Percentiles rank a stretch among this genome's conserved stretches.
These are phyloP conservation scores for Tetragnatha montana DNA, from an alignment of 2,888 invertebrate genomes.

Conservation along the genomic window DNA sequence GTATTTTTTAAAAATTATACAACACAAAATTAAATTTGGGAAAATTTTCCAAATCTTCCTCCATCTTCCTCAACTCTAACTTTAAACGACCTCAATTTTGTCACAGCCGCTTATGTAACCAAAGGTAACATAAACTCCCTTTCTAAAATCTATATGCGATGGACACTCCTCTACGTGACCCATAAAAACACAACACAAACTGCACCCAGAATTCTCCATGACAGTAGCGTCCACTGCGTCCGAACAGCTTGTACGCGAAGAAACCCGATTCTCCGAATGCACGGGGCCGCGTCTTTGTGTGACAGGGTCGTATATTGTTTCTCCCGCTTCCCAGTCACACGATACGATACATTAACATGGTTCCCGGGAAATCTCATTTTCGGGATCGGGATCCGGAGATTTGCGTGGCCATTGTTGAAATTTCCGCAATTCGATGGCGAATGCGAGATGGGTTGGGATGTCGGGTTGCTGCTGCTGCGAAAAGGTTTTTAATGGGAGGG, in stretches of 20 bases:
- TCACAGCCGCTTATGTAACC: background rate
- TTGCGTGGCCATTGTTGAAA: constrained; percentile 10
- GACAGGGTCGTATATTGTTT: constrained; percentile 21
- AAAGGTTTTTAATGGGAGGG: background rate
- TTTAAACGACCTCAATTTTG: too few relatives aligned
- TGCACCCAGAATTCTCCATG: background rate
- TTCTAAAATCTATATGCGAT: background rate
- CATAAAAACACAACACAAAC: background rate
- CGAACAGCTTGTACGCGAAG: background rate
- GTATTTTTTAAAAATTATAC: too few relatives aligned
- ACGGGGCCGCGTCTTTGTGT: background rate
- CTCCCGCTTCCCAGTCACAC: constrained; percentile 27
- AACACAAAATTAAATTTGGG: too few relatives aligned
- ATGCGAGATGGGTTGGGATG: background rate
- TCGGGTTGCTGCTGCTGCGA: background rate
- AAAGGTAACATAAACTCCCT: background rate
- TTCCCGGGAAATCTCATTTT: constrained; percentile 33
- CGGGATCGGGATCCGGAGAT: constrained; percentile 14
- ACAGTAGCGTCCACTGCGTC: background rate
- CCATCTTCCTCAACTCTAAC: too few relatives aligned
- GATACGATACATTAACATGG: constrained; percentile 36
- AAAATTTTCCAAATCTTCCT: too few relatives aligned
- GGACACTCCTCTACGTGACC: background rate
- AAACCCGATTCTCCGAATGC: background rate
- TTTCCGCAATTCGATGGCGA: background rate